These are phyloP conservation scores for Ammodytes dubius DNA, from an alignment of 2,113 vertebrate genomes.

Conservation along the genomic window DNA sequence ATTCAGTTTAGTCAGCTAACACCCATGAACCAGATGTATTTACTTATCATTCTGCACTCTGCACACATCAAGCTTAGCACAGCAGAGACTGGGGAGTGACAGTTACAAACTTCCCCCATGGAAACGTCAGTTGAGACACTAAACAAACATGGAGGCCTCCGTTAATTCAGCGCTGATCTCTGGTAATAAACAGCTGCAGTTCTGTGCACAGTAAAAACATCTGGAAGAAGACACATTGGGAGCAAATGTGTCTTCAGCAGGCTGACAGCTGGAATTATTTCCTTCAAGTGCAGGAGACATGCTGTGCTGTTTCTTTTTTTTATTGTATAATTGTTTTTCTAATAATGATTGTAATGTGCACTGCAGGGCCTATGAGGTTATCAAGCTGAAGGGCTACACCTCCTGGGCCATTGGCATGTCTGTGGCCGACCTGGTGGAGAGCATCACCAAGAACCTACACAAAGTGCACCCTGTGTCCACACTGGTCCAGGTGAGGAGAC, in stretches of 20 bases:
- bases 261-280: not conserved
- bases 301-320: not conserved
- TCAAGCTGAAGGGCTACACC: constrained; percentile 98
- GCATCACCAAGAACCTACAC: constrained; percentile 93
- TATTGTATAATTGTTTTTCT: not conserved
- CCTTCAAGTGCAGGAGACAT: not conserved
- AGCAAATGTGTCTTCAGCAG: not conserved
- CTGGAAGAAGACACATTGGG: not conserved
- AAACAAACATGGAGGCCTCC: not conserved
- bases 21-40: not conserved
- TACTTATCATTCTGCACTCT: not conserved
- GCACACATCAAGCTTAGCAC: not conserved
- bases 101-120: not conserved
- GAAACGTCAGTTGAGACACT: not conserved
- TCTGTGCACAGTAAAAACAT: constrained; percentile 2
- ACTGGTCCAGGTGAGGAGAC: constrained; percentile 90
- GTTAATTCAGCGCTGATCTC: not conserved
- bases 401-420: constrained; percentile 99
- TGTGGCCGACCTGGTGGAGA: constrained; percentile 95
- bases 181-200: not conserved
- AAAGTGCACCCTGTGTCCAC: constrained; percentile 97
- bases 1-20: not conserved
- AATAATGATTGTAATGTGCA: not conserved
- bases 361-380: constrained; percentile 96
- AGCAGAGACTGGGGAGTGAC: not conserved